Evolutionary conservation across 2,888 invertebrate species (phyloP).

Genomic region (Netelia inedita): DNA sequence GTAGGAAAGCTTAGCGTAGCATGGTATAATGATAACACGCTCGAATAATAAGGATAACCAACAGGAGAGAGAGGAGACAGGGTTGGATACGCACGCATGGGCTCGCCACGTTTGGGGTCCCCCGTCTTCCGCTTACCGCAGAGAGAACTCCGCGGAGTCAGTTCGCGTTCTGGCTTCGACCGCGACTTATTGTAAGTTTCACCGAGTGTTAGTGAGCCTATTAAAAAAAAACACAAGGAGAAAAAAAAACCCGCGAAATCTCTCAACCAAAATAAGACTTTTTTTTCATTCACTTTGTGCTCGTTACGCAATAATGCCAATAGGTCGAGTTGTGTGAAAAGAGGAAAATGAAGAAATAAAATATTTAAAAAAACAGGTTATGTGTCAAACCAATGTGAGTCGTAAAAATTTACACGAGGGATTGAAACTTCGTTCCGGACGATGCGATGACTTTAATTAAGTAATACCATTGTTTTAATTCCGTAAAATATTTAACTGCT

Average conservation of each 20-base stretch:
- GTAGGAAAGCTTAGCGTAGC: conserved; percentile 78
- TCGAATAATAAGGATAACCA: conserved; percentile 83
- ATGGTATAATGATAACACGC: conserved; percentile 83
- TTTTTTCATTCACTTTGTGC: not conserved
- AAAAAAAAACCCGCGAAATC: conserved; percentile 7
- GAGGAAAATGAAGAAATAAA: not conserved
- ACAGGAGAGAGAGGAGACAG: conserved; percentile 82
- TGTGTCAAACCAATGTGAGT: conserved; percentile 22
- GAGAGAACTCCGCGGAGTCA: conserved; percentile 69
- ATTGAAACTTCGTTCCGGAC: not conserved
- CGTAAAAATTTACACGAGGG: not conserved
- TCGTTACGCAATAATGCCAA: not conserved
- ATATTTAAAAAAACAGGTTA: not conserved
- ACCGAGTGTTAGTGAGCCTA: not conserved
- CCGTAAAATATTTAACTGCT: not conserved
- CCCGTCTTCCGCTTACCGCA: conserved; percentile 78
- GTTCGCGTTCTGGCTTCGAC: conserved; percentile 74
- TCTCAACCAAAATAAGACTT: not conserved
- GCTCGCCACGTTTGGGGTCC: conserved; percentile 81
- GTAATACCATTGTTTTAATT: not conserved
- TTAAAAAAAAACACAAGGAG: not conserved
- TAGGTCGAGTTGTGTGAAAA: not conserved
- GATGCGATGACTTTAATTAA: conserved; percentile 1
- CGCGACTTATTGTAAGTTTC: conserved; percentile 39
- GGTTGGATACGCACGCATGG: conserved; percentile 85